These are phyloP conservation scores for Athalia cordata DNA, from an alignment of 2,888 invertebrate genomes.

Conservation along the genomic window DNA sequence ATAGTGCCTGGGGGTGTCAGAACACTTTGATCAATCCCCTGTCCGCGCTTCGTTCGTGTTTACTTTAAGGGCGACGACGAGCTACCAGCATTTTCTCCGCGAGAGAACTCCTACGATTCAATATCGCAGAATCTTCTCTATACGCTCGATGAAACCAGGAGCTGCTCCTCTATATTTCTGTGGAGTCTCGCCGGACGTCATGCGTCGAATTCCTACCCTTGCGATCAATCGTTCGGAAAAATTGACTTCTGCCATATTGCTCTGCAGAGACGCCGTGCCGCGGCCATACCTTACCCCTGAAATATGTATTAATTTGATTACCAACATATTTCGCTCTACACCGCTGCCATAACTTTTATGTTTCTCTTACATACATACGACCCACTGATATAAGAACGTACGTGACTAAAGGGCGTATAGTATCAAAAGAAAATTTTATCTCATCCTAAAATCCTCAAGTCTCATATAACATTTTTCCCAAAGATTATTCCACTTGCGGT, in stretches of 20 bases:
- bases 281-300: too few relatives aligned
- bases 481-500: too few relatives aligned
- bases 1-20: slow-evolving; percentile 69
- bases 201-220: slow-evolving; percentile 22
- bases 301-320: slow-evolving; percentile 17
- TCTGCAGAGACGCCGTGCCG: too few relatives aligned
- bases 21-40: slow-evolving; percentile 68
- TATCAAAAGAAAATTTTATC: too few relatives aligned
- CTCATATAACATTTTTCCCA: too few relatives aligned
- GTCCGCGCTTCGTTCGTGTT: slow-evolving; percentile 62
- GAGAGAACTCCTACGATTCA: slow-evolving; percentile 45
- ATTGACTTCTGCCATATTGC: slow-evolving; percentile 36
- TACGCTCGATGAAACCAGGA: slow-evolving; percentile 10
- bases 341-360: not conserved
- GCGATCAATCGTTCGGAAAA: slow-evolving; percentile 36
- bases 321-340: not conserved
- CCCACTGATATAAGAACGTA: not conserved
- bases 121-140: slow-evolving; percentile 37
- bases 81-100: slow-evolving; percentile 63
- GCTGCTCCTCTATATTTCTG: not conserved
- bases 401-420: too few relatives aligned
- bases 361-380: slow-evolving; percentile 1
- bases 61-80: slow-evolving; percentile 64
- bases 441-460: too few relatives aligned
- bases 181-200: slow-evolving; percentile 16